phyloP scores from a whole-genome alignment of 1,140 invertebrate species.

The Holotrichia oblita region DNA sequence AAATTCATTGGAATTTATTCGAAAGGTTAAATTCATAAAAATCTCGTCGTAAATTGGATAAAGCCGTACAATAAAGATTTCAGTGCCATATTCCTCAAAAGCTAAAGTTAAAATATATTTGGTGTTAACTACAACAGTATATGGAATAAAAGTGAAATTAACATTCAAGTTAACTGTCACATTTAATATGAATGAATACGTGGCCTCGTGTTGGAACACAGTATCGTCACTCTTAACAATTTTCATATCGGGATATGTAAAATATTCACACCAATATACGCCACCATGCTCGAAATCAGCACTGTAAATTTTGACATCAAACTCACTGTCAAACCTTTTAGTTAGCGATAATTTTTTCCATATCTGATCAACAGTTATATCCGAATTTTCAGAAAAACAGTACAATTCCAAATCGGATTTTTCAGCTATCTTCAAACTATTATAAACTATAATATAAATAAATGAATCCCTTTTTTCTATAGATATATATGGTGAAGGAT shows the following conservation, averaged over 20 bases:
- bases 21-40: not conserved
- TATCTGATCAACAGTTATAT: not conserved
- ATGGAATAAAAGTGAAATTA: not conserved
- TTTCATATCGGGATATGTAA: slow-evolving; percentile 9
- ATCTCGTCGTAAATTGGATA: not conserved
- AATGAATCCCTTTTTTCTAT: not conserved
- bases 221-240: not conserved
- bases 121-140: not conserved
- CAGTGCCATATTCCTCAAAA: not conserved
- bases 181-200: not conserved
- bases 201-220: not conserved
- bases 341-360: not conserved
- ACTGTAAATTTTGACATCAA: not conserved
- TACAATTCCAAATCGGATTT: not conserved
- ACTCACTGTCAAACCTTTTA: not conserved
- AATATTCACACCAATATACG: slow-evolving; percentile 20
- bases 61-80: not conserved
- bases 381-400: not conserved
- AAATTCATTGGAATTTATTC: not conserved
- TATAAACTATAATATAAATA: not conserved
- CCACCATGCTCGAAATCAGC: not conserved
- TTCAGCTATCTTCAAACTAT: not conserved
- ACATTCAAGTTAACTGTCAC: not conserved
- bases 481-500: not conserved
- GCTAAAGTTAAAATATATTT: not conserved